Evolutionary conservation across 2,113 vertebrate genomes (phyloP), one percentile per base, ranked within the genome.

Genomic region (Ariopsis seemanni): DNA sequence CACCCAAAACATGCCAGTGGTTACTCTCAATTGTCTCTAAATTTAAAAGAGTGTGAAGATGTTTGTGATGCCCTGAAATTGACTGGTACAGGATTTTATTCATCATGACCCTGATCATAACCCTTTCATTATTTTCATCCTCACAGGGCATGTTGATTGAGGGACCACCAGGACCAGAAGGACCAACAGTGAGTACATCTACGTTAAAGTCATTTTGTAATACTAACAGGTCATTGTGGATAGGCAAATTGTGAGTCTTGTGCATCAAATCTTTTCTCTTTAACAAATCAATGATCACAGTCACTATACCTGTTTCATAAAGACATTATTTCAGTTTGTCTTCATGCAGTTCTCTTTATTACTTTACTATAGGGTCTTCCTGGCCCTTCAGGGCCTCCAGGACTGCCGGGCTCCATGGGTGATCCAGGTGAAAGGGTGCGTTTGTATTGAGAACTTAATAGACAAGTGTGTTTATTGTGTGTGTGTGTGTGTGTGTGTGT

Each of bases 381-480:
- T 4, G 97, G 97, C 34, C 96, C 97, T 0, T 83, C 95, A 25
- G 97, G 97, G 12, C 90, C 95, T 2, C 93, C 95, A 53, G 97
- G 97, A 82, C 95, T 93, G 50, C 96, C 96, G 72, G 97, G 97
- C 48, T 96, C 97, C 74, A 92, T 95, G 0, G 97, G 97, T 20
- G 97, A 98, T 85, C 94, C 97, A 42, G 97, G 97, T 0, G 97
- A 98, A 92, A 95, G 97, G 95, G 97, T 98, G 92, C 94, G 95
- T 92, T 53, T 86, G 0, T 89, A 42, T 63, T 12, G 0, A 62
- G 25, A 84, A 57, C 20, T 42, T 67, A 3, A 42, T 55, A 18
- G 63, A n/a, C 12, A 11, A 9, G 1, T 50, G 14, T 82, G 53
- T 8, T 65, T 69, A 50, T 60, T 34, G 53, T 25, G 55, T 79